These are phyloP conservation scores for Gavialis gangeticus DNA, from an alignment of 2,113 vertebrate species.

Conservation along the genomic window DNA sequence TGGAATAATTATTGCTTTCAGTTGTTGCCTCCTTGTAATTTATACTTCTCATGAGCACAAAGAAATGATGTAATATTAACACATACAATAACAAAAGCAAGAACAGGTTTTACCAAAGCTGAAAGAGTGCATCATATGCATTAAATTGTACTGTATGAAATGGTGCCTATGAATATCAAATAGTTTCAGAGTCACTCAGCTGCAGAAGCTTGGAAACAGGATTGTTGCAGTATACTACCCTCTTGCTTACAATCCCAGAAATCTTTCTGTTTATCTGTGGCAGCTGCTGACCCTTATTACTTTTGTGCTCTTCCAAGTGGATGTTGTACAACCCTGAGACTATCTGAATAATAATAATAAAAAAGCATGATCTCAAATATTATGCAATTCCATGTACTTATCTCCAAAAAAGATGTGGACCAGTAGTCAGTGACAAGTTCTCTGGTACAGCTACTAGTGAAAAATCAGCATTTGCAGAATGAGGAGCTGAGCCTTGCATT, in stretches of 20 bases:
- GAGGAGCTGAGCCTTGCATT: background rate
- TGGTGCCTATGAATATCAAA: constrained; percentile 16
- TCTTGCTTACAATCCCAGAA: background rate
- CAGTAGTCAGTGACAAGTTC: background rate
- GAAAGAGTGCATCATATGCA: background rate
- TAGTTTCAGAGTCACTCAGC: constrained; percentile 14
- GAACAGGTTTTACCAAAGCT: background rate
- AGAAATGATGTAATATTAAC: background rate
- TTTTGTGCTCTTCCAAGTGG: constrained; percentile 40
- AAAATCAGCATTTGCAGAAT: background rate
- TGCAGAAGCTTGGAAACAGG: constrained; percentile 25
- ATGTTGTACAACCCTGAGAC: background rate
- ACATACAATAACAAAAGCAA: background rate
- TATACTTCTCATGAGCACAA: background rate
- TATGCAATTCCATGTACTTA: background rate
- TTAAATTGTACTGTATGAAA: background rate
- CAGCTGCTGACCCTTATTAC: constrained; percentile 24
- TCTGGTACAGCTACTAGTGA: background rate
- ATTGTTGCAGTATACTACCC: background rate
- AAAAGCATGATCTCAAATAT: background rate
- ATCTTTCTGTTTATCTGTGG: background rate
- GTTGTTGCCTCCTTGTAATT: background rate
- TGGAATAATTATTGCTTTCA: constrained; percentile 25
- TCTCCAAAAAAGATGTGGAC: background rate
- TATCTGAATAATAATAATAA: background rate